These are phyloP conservation scores for Folsomia manolachei DNA, from an alignment of 2,888 invertebrate species.

Conservation along the genomic window DNA sequence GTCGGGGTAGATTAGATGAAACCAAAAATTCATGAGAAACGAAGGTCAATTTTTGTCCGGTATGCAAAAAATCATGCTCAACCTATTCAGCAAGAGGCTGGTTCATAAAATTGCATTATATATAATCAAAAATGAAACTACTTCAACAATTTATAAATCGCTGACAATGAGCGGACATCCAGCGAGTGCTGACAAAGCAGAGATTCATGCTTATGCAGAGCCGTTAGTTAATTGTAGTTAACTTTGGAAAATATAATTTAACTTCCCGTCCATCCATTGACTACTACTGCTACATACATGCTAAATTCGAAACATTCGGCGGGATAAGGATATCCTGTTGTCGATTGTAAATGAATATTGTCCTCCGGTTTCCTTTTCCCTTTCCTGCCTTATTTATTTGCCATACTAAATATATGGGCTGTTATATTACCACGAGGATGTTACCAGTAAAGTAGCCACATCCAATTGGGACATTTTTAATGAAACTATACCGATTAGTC, in stretches of 20 bases:
- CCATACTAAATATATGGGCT: too few species aligned
- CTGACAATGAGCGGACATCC: not conserved
- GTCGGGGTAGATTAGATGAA: too few species aligned
- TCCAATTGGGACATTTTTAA: slow-evolving; percentile 46
- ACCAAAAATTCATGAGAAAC: not conserved
- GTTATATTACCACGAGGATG: slow-evolving; percentile 48
- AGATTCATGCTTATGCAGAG: slow-evolving; percentile 28
- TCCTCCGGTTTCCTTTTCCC: slow-evolving; percentile 50
- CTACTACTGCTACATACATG: too few species aligned
- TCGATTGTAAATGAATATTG: slow-evolving; percentile 31
- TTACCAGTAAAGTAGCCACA: slow-evolving; percentile 48
- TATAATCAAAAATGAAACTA: not conserved
- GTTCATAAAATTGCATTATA: slow-evolving; percentile 26
- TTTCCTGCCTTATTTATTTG: slow-evolving; percentile 40
- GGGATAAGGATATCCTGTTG: slow-evolving; percentile 50
- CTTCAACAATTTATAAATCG: not conserved
- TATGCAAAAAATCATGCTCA: slow-evolving; percentile 13
- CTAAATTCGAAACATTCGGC: slow-evolving; percentile 45
- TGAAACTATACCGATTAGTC: slow-evolving; percentile 48
- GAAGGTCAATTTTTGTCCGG: not conserved
- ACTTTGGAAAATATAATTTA: not conserved
- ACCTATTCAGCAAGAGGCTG: not conserved
- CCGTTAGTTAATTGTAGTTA: not conserved
- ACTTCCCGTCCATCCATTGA: slow-evolving; percentile 45
- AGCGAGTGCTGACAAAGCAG: not conserved